Conservation (phyloP, 2,797 vertebrate species). For the Diceros bicornis region DNA sequence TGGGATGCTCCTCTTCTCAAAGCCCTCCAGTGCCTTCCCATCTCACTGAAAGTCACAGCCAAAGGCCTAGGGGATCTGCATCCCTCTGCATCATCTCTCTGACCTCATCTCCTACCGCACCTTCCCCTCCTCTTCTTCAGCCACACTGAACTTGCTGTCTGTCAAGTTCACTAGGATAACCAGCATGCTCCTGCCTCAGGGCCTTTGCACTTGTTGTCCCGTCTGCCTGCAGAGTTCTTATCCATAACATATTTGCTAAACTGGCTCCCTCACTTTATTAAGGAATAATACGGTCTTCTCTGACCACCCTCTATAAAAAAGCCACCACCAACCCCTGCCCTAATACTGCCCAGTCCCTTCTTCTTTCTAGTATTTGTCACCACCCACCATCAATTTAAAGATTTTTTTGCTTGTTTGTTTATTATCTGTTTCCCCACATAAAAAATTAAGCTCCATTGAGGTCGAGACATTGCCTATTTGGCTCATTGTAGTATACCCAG, state of each 20-base stretch:
- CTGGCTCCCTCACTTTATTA: background rate
- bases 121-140: background rate
- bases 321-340: too few relatives aligned
- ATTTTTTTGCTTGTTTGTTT: background rate
- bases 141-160: background rate
- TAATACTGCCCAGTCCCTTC: background rate
- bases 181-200: background rate
- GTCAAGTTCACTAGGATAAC: background rate
- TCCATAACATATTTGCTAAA: background rate
- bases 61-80: fast-evolving
- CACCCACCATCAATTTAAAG: background rate
- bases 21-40: background rate
- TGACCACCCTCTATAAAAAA: background rate
- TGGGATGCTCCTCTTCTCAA: background rate
- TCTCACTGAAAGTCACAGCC: background rate
- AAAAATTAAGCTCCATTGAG: background rate
- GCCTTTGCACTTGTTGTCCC: background rate
- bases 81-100: background rate
- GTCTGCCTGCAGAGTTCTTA: background rate
- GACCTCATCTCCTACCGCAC: background rate
- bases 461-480: background rate
- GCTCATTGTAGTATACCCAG: background rate
- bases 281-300: background rate
- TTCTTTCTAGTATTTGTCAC: background rate
- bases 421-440: background rate